Conservation (phyloP, 1,140 invertebrate genomes). For the Drosophila funebris region DNA sequence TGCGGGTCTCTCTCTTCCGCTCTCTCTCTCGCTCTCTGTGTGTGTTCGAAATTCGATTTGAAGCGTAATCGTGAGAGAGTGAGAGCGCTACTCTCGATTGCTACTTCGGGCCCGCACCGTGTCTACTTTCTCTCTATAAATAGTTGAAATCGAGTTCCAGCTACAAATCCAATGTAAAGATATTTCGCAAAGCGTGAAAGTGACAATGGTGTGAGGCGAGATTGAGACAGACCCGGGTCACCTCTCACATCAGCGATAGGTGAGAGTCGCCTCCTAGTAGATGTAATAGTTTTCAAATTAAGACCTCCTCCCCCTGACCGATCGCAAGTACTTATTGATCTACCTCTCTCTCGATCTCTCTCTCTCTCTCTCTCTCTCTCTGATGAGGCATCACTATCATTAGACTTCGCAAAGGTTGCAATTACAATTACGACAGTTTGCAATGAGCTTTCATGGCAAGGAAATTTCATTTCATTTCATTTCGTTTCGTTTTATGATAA, state of each 20-base stretch:
- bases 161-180: conserved; percentile 56
- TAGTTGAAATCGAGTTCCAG: conserved; percentile 64
- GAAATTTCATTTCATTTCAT: conserved; percentile 58
- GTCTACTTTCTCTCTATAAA: conserved; percentile 73
- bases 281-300: conserved; percentile 24
- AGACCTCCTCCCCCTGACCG: not conserved
- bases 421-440: conserved; percentile 55
- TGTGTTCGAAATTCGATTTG: not conserved
- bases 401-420: conserved; percentile 45
- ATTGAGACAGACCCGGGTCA: conserved; percentile 7
- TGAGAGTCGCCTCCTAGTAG: conserved; percentile 31
- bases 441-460: conserved; percentile 38
- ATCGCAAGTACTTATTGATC: not conserved
- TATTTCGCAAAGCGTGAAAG: conserved; percentile 65
- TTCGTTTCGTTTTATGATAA: conserved; percentile 59
- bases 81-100: conserved; percentile 2
- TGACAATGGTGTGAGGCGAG: conserved; percentile 28
- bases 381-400: conserved; percentile 6
- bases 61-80: conserved; percentile 15
- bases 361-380: not conserved
- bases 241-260: conserved; percentile 34
- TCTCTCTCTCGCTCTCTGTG: not conserved
- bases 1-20: conserved; percentile 25
- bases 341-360: not conserved
- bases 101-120: not conserved